A percentile compares a stretch with the other conserved stretches of the same genome.
phyloP scores from a whole-genome alignment of 2,113 vertebrate genomes.

The Ellobius talpinus region DNA sequence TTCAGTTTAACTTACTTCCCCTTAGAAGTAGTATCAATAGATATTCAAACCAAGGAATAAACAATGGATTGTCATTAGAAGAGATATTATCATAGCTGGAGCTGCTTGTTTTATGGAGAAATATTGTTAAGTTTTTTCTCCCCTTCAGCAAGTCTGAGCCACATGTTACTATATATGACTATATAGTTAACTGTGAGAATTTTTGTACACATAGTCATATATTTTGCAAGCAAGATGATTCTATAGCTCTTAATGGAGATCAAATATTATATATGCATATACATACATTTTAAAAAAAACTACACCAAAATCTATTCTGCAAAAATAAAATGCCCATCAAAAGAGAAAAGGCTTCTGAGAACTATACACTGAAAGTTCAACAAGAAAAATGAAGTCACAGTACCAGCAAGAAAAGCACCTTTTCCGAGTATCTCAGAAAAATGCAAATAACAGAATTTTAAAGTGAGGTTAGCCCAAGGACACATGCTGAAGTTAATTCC shows the following conservation, averaged over 20 bases:
- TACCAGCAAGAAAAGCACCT: not conserved
- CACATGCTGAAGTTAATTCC: constrained; percentile 31
- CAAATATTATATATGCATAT: not conserved
- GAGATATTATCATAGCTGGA: not conserved
- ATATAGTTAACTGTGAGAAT: not conserved
- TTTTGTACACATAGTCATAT: not conserved
- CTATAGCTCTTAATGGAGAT: not conserved
- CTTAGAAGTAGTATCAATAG: constrained; percentile 20
- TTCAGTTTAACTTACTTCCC: not conserved
- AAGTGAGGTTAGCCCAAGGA: constrained; percentile 35
- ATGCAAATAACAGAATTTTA: constrained; percentile 14
- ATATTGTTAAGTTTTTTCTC: not conserved
- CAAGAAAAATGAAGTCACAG: not conserved
- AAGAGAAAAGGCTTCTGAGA: not conserved
- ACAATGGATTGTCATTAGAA: not conserved
- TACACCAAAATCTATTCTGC: not conserved
- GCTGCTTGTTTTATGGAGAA: not conserved
- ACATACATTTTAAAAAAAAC: constrained; percentile 25
- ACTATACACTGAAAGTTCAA: not conserved
- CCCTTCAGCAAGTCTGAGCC: not conserved
- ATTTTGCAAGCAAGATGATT: constrained; percentile 5
- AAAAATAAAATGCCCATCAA: not conserved
- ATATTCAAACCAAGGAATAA: not conserved
- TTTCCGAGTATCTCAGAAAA: not conserved
- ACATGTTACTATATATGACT: not conserved